These are phyloP conservation scores for Leucophenga varia DNA, from an alignment of 1,140 invertebrate genomes.

Conservation along the genomic window DNA sequence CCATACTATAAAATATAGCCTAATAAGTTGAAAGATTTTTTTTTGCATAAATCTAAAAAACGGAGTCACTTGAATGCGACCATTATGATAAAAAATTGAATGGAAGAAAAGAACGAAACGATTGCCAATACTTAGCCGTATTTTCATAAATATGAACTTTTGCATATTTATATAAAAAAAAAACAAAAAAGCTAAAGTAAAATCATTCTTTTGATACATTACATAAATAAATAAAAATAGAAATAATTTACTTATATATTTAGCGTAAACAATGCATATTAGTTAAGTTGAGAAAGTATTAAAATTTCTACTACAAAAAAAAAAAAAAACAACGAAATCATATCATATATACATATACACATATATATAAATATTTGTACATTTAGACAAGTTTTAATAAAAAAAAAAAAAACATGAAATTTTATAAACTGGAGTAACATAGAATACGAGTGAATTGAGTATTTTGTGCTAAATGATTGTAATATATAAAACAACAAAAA, in stretches of 20 bases:
- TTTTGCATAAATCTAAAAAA: neutral
- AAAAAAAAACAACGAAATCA: too few species aligned
- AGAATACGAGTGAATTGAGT: slow-evolving; percentile 29
- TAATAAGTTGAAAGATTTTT: neutral
- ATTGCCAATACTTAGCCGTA: slow-evolving; percentile 28
- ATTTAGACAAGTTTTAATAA: too few species aligned
- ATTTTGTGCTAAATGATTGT: slow-evolving; percentile 23
- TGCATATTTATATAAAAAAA: too few species aligned
- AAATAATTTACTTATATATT: too few species aligned
- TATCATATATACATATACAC: too few species aligned
- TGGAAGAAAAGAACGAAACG: slow-evolving; percentile 6
- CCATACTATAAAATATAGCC: neutral
- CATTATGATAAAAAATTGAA: neutral
- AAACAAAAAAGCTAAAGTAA: too few species aligned
- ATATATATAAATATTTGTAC: too few species aligned
- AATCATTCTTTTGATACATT: too few species aligned
- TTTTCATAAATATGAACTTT: slow-evolving; percentile 2
- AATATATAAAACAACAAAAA: too few species aligned
- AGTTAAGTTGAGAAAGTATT: slow-evolving; percentile 1
- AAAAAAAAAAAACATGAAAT: slow-evolving; percentile 6
- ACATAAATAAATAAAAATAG: too few species aligned
- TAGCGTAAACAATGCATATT: too few species aligned
- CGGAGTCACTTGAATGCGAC: neutral
- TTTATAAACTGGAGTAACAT: too few species aligned
- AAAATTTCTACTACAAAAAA: neutral